Conservation (phyloP, 2,888 invertebrate species). For the Drosophila atripex region DNA sequence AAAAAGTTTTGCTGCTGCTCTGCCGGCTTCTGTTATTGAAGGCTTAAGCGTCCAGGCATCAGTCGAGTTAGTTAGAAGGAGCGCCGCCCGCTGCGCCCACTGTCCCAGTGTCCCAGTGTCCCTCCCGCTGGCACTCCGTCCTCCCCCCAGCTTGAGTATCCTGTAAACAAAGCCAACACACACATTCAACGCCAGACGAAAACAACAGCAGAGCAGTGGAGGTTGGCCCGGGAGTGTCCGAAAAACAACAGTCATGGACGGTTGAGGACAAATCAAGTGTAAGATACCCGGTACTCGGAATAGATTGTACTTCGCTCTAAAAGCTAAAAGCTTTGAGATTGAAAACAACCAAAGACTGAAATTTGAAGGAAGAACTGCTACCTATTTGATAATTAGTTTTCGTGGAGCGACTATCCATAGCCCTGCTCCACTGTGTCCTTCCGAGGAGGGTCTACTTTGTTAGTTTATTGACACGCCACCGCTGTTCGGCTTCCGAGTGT, state of each 20-base stretch:
- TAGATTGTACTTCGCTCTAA: not conserved
- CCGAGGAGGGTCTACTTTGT: not conserved
- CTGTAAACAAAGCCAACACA: slow-evolving; percentile 38
- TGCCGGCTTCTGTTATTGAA: slow-evolving; percentile 66
- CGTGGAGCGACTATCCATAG: too few relatives aligned
- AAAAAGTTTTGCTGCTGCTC: slow-evolving; percentile 60
- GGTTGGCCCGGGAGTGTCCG: not conserved
- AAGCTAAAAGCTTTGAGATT: too few relatives aligned
- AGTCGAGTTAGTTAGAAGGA: slow-evolving; percentile 45
- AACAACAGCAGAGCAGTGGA: slow-evolving; percentile 31
- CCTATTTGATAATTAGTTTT: too few relatives aligned
- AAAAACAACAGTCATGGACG: not conserved
- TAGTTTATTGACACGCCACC: slow-evolving; percentile 3
- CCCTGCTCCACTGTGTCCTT: not conserved
- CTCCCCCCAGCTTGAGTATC: not conserved
- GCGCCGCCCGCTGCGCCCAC: slow-evolving; percentile 13
- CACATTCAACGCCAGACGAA: slow-evolving; percentile 35
- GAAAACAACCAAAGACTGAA: too few relatives aligned
- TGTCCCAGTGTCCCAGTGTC: slow-evolving; percentile 13
- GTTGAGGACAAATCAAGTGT: slow-evolving; percentile 1
- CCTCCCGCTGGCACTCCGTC: not conserved
- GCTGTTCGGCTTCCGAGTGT: slow-evolving; percentile 30
- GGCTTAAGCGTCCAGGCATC: slow-evolving; percentile 68
- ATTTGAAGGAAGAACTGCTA: too few relatives aligned
- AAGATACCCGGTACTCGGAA: not conserved